Evolutionary conservation across 2,888 invertebrate species (phyloP).

Genomic region (Melieria picta): DNA sequence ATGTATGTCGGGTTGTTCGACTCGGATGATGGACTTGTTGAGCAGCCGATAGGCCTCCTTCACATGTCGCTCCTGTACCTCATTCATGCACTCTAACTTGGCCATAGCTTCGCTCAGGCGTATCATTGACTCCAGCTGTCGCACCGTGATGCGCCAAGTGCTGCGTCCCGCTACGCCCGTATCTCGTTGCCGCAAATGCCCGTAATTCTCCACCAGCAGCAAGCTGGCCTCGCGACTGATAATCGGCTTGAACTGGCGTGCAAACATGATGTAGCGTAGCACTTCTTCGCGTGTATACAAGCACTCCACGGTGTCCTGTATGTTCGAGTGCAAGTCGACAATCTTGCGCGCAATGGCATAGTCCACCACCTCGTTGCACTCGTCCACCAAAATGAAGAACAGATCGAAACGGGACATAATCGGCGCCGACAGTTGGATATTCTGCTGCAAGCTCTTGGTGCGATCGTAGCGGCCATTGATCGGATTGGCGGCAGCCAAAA

Average conservation of each 20-base stretch:
- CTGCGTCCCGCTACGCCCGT: conserved; percentile 75
- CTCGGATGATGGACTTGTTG: conserved; percentile 96
- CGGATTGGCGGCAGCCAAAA: conserved; percentile 98
- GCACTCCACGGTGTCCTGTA: conserved; percentile 80
- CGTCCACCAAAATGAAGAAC: conserved; percentile 98
- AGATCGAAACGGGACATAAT: conserved; percentile 99
- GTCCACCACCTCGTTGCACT: conserved; percentile 94
- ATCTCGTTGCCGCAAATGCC: conserved; percentile 85
- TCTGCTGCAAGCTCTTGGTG: conserved; percentile 92
- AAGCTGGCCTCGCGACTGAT: conserved; percentile 84
- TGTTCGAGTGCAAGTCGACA: conserved; percentile 90
- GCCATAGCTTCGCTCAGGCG: conserved; percentile 97
- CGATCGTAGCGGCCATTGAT: conserved; percentile 97
- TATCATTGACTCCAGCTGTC: conserved; percentile 95
- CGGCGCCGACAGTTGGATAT: conserved; percentile 91
- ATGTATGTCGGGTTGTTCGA: conserved; percentile 97
- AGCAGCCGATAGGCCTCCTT: conserved; percentile 89
- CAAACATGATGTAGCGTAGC: conserved; percentile 94
- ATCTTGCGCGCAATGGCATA: conserved; percentile 97
- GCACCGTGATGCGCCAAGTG: conserved; percentile 96
- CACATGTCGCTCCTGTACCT: conserved; percentile 88
- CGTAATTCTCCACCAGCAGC: conserved; percentile 89
- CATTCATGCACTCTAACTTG: conserved; percentile 92
- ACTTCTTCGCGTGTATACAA: conserved; percentile 91
- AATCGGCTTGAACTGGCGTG: conserved; percentile 92